phyloP scores from a whole-genome alignment of 92 coral and sea anemone species.

The Isaurus tuberculatus region DNA sequence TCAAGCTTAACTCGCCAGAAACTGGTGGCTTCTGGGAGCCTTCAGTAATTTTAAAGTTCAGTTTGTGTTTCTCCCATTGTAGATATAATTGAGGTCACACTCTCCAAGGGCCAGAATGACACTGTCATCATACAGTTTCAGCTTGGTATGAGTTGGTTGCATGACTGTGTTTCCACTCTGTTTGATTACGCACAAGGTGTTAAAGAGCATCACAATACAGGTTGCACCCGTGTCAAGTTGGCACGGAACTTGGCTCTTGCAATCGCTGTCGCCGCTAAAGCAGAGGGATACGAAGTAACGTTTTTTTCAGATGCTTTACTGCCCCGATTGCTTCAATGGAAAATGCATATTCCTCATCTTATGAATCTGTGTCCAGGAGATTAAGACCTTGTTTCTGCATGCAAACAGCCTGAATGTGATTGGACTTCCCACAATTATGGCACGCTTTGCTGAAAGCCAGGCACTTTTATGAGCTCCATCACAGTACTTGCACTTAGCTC shows the following conservation, averaged over 20 bases:
- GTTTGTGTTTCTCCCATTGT: conserved; percentile 24
- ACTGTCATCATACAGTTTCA: conserved; percentile 25
- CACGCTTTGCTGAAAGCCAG: conserved; percentile 47
- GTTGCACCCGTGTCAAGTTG: conserved; percentile 8
- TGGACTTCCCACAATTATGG: conserved; percentile 50
- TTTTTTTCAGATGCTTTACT: conserved; percentile 12
- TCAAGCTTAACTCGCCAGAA: too few species aligned
- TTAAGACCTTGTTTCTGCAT: conserved; percentile 11
- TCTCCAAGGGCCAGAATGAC: conserved; percentile 17
- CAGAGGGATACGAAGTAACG: conserved; percentile 34
- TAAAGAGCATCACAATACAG: conserved; percentile 30
- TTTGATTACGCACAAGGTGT: conserved; percentile 37
- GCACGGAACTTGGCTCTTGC: conserved; percentile 15
- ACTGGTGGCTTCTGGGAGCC: too few species aligned
- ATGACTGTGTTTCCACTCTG: conserved; percentile 39
- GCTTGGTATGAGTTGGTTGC: conserved; percentile 28
- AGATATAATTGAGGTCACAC: conserved; percentile 27
- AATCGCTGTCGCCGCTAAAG: conserved; percentile 16
- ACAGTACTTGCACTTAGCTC: too few species aligned
- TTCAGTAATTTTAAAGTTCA: conserved; percentile 6
- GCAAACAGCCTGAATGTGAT: neutral
- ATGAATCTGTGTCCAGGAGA: conserved; percentile 7
- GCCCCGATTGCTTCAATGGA: conserved; percentile 14
- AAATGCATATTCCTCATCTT: conserved; percentile 13
- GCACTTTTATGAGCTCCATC: conserved; percentile 15